A percentile compares a stretch with the other conserved stretches of the same genome.
These are phyloP conservation scores for Sesia apiformis DNA, from an alignment of 2,888 invertebrate species.

Conservation along the genomic window DNA sequence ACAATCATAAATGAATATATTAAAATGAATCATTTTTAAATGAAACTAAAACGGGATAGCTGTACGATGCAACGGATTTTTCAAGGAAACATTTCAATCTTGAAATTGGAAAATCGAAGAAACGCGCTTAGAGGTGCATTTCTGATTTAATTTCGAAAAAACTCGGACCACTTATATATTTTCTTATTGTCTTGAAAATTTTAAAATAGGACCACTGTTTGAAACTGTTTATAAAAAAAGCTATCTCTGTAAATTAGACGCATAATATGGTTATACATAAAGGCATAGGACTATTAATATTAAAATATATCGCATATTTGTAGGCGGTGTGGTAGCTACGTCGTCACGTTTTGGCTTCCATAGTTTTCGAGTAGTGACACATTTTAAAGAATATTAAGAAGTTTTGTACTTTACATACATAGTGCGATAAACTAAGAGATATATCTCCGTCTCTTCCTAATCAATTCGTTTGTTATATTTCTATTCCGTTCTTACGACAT, in stretches of 20 bases:
- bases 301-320: conserved; percentile 37
- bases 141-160: conserved; percentile 15
- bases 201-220: conserved; percentile 52
- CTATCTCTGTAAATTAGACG: conserved; percentile 57
- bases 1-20: conserved; percentile 51
- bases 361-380: conserved; percentile 50
- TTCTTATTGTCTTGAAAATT: conserved; percentile 38
- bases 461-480: conserved; percentile 6
- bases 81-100: neutral
- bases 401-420: conserved; percentile 55
- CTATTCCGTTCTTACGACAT: conserved; percentile 12
- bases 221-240: conserved; percentile 38
- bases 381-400: conserved; percentile 6
- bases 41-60: conserved; percentile 45
- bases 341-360: conserved; percentile 65
- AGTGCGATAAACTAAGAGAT: neutral
- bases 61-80: conserved; percentile 31
- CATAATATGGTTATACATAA: conserved; percentile 25
- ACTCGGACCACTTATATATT: conserved; percentile 64
- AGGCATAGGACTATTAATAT: conserved; percentile 24
- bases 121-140: conserved; percentile 8
- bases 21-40: conserved; percentile 36
- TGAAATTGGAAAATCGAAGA: neutral
- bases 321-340: conserved; percentile 39
- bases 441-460: neutral